Percentiles rank a stretch among this genome's conserved stretches.
These are phyloP conservation scores for Chloroceryle inda DNA, from an alignment of 2,797 vertebrate species.

Conservation along the genomic window DNA sequence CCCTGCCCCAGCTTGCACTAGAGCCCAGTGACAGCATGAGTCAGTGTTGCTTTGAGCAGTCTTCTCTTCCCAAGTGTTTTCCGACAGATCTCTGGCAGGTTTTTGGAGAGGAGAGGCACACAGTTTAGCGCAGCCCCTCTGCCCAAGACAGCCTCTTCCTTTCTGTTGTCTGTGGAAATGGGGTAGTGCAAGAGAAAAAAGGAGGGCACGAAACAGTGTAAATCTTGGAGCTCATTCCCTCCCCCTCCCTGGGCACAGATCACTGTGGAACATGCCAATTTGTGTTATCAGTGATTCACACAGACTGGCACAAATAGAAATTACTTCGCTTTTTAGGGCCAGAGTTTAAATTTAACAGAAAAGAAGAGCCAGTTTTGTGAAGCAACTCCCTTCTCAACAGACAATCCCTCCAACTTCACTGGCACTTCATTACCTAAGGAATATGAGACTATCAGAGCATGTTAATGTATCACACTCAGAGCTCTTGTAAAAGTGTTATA, in stretches of 20 bases:
- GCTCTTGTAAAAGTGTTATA: not conserved
- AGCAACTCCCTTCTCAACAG: not conserved
- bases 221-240: rapidly evolving
- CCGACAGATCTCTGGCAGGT: not conserved
- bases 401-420: not conserved
- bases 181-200: not conserved
- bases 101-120: not conserved
- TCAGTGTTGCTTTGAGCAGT: rapidly evolving
- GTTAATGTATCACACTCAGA: slow-evolving; percentile 10
- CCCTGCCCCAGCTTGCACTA: not conserved
- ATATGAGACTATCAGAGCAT: not conserved
- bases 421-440: not conserved
- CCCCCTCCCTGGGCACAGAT: not conserved
- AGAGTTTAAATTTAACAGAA: not conserved
- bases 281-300: not conserved
- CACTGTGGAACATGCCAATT: not conserved
- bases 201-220: rapidly evolving
- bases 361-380: not conserved
- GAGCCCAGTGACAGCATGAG: too few relatives aligned
- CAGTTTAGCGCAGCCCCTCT: not conserved
- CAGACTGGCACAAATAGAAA: not conserved
- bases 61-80: not conserved
- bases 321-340: not conserved
- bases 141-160: not conserved
- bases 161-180: not conserved